Conservation (phyloP, 2,797 vertebrate genomes). For the Euthynnus affinis region DNA sequence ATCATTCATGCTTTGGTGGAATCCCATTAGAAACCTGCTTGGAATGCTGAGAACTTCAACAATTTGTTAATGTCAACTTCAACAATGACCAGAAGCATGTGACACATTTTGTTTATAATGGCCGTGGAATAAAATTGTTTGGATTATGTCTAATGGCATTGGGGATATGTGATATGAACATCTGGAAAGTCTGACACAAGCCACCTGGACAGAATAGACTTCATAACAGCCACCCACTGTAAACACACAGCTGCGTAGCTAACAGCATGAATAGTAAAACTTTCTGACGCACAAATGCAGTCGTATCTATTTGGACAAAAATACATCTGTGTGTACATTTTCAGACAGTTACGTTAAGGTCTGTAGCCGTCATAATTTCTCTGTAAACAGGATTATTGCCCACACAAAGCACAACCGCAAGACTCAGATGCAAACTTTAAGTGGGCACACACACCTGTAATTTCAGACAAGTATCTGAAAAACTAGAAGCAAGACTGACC, state of each 20-base stretch:
- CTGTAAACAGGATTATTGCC: slow-evolving; percentile 2
- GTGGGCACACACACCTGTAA: background rate
- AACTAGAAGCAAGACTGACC: background rate
- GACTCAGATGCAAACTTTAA: background rate
- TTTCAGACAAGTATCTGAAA: background rate
- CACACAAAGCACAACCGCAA: background rate
- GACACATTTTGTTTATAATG: slow-evolving; percentile 60
- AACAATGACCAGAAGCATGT: slow-evolving; percentile 12
- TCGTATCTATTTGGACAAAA: slow-evolving; percentile 28
- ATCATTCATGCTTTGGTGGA: slow-evolving; percentile 31
- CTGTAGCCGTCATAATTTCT: background rate
- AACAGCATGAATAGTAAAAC: slow-evolving; percentile 11
- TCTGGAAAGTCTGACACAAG: slow-evolving; percentile 73
- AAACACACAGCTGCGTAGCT: slow-evolving; percentile 37
- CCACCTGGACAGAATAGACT: slow-evolving; percentile 36
- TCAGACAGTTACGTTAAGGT: slow-evolving; percentile 5
- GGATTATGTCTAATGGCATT: slow-evolving; percentile 62
- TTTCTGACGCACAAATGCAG: slow-evolving; percentile 11
- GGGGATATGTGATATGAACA: slow-evolving; percentile 35
- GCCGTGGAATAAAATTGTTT: slow-evolving; percentile 58
- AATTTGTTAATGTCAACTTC: slow-evolving; percentile 5
- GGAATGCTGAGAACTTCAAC: slow-evolving; percentile 64
- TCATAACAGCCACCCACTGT: slow-evolving; percentile 52
- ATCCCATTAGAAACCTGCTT: slow-evolving; percentile 49
- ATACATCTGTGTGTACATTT: background rate